phyloP scores from a whole-genome alignment of 2,888 invertebrate species.

The Hymenopus coronatus region DNA sequence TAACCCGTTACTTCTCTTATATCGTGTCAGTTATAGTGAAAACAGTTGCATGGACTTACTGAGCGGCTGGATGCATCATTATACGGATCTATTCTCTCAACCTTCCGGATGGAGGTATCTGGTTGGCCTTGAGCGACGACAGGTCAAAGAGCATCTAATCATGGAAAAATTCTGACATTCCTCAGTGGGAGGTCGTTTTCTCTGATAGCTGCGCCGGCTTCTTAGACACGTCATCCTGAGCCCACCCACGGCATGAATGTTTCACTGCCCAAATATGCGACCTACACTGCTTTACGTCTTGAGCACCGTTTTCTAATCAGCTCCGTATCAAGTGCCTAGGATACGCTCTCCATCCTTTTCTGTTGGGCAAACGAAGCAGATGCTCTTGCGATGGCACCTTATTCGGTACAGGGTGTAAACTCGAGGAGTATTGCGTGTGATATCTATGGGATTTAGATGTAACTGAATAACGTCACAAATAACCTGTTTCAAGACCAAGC shows the following conservation, averaged over 20 bases:
- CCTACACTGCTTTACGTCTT: not conserved
- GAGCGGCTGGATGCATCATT: not conserved
- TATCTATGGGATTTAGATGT: no score
- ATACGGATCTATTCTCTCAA: not conserved
- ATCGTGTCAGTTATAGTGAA: not conserved
- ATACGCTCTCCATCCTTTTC: no score
- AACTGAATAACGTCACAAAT: no score
- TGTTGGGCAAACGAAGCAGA: no score
- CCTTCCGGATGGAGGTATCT: not conserved
- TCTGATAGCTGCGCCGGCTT: not conserved
- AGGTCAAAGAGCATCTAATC: not conserved
- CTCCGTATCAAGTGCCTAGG: no score
- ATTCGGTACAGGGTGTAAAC: no score
- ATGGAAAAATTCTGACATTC: not conserved
- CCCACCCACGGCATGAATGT: not conserved
- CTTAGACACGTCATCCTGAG: not conserved
- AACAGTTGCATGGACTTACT: not conserved
- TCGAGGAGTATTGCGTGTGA: no score
- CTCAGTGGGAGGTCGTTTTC: not conserved
- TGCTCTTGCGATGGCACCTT: no score
- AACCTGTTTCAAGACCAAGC: no score
- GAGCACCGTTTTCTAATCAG: no score
- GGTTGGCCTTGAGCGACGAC: not conserved
- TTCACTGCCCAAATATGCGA: not conserved
- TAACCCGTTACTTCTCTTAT: not conserved